phyloP scores from a whole-genome alignment of 1,140 invertebrate species.

The Gerris buenoi region DNA sequence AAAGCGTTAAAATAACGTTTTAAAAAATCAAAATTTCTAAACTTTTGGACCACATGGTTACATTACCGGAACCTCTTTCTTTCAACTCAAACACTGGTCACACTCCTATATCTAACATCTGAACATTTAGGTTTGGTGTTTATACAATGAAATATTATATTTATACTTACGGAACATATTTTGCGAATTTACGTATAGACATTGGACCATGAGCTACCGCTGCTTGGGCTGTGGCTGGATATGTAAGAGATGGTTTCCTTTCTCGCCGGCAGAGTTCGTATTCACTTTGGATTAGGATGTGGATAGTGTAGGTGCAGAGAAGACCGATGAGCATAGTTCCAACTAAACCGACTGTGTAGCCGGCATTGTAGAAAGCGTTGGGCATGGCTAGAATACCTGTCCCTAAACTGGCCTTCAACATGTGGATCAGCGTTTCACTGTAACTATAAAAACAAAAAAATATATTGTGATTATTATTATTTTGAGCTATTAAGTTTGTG shows the following conservation, averaged over 20 bases:
- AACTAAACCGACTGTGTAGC: slow-evolving; percentile 47
- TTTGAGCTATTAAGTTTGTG: background rate
- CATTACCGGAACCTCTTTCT: too few relatives aligned
- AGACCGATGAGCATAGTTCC: slow-evolving; percentile 52
- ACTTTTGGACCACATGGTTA: too few relatives aligned
- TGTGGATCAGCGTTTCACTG: slow-evolving; percentile 59
- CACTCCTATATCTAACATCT: too few relatives aligned
- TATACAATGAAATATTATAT: too few relatives aligned
- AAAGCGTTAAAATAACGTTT: too few relatives aligned
- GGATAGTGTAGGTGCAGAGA: slow-evolving; percentile 66
- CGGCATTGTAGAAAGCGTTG: slow-evolving; percentile 61
- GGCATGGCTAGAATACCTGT: slow-evolving; percentile 85
- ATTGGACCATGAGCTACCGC: slow-evolving; percentile 50
- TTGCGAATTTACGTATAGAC: slow-evolving; percentile 25
- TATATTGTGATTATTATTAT: slow-evolving; percentile 6
- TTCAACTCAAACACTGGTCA: too few relatives aligned
- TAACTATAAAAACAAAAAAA: slow-evolving; percentile 43
- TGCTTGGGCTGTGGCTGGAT: slow-evolving; percentile 50
- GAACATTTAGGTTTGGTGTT: too few relatives aligned
- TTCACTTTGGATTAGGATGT: slow-evolving; percentile 46
- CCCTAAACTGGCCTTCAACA: slow-evolving; percentile 73
- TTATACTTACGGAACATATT: slow-evolving; percentile 44
- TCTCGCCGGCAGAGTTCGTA: slow-evolving; percentile 51
- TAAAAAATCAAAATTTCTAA: too few relatives aligned
- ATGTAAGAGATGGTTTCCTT: slow-evolving; percentile 49